phyloP scores from a whole-genome alignment of 2,888 invertebrate species.

The Clivina fossor region DNA sequence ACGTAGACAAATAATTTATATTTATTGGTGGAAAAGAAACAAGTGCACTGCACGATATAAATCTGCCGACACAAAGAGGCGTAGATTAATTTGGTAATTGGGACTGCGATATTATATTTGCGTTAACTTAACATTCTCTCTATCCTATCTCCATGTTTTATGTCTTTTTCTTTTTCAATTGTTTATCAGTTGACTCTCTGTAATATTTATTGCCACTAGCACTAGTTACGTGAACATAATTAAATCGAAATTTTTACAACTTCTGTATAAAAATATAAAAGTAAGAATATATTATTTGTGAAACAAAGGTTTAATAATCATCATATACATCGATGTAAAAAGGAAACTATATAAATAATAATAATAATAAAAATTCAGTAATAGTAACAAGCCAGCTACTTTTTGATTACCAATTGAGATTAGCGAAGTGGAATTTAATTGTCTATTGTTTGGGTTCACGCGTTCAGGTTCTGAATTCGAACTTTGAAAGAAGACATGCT shows the following conservation, averaged over 20 bases:
- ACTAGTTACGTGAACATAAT: neutral
- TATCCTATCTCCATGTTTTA: neutral
- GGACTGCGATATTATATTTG: constrained; percentile 13
- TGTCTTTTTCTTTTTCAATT: neutral
- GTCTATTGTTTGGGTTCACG: constrained; percentile 14
- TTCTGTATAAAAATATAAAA: too few relatives aligned
- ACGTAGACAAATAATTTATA: constrained; percentile 41
- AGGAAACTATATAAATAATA: constrained; percentile 23
- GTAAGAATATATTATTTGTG: constrained; percentile 15
- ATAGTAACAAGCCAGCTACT: constrained; percentile 12
- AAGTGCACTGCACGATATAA: constrained; percentile 20
- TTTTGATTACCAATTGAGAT: constrained; percentile 21
- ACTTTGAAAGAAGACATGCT: constrained; percentile 24
- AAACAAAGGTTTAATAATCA: constrained; percentile 25
- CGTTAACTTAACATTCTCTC: too few relatives aligned
- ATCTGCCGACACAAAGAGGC: constrained; percentile 18
- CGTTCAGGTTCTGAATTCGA: constrained; percentile 14
- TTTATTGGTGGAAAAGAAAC: constrained; percentile 38
- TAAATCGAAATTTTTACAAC: too few relatives aligned
- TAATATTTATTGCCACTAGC: neutral
- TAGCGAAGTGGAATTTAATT: constrained; percentile 20
- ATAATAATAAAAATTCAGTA: constrained; percentile 26
- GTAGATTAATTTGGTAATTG: constrained; percentile 26
- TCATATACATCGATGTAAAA: constrained; percentile 26
- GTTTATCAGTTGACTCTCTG: neutral